Evolutionary conservation across 2,888 invertebrate species (phyloP).

Genomic region (Sesamia inferens): DNA sequence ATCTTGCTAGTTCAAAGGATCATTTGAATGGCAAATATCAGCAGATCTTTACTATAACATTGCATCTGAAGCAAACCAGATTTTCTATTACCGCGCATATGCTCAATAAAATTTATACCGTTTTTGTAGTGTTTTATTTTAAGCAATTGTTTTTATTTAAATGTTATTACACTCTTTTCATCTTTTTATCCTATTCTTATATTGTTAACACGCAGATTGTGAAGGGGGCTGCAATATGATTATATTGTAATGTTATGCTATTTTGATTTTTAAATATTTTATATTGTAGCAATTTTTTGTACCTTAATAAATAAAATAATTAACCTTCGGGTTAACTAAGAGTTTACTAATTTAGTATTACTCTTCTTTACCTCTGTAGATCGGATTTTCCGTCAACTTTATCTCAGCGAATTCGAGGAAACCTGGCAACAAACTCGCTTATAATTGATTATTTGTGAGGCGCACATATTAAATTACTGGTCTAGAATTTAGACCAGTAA

Average conservation of each 20-base stretch:
- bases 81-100: not conserved
- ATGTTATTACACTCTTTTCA: no score
- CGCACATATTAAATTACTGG: not conserved
- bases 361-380: conserved; percentile 1
- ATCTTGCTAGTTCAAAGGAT: conserved; percentile 11
- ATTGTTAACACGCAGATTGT: no score
- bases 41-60: conserved; percentile 5
- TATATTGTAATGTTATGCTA: no score
- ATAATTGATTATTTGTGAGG: not conserved
- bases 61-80: conserved; percentile 14
- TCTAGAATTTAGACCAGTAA: not conserved
- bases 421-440: not conserved
- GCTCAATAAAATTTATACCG: not conserved
- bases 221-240: no score
- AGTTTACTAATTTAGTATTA: not conserved
- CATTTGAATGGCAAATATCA: conserved; percentile 8
- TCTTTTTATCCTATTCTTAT: no score
- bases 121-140: no score
- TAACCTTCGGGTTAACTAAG: not conserved
- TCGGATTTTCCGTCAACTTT: conserved; percentile 19
- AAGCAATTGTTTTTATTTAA: no score
- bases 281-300: no score
- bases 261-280: no score
- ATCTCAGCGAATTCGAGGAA: not conserved
- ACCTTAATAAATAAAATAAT: no score